Evolutionary conservation across 2,797 vertebrate species (phyloP), one percentile per base, ranked within the genome.

Genomic region (Galaxias olidus): DNA sequence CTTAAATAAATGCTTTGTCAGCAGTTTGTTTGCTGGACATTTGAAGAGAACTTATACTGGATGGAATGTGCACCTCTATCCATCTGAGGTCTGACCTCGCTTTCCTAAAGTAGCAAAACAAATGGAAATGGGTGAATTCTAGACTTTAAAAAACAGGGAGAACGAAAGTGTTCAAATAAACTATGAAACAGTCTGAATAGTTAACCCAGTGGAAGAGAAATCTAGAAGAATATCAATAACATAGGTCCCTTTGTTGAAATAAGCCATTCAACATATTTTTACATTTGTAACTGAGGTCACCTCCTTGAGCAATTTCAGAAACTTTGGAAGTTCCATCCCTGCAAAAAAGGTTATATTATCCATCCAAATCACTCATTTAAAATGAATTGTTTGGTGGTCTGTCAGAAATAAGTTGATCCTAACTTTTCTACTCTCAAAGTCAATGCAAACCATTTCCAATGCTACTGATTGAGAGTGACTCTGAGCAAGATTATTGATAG

Each of bases 401-500:
- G 52, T 44, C 44, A 19, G 17, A 64, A 72, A 59, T 53, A 77
- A 67, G 74, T 68, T 47, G 44, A 30, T 59, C 53, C 48, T 56
- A 57, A 69, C 30, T 71, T 62, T 63, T 50, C 84, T 77, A 83
- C 69, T 80, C 68, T 84, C 81, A 80, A 67, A 77, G 76, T 76
- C 77, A 78, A 68, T 66, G 74, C 71, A 67, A 73, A 78, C 48
- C n/a, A 17, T 20, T 30, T 20, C 10, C 58, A 84, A 81, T 62
- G 76, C 47, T 69, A 59, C 72, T 74, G 76, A 86, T 76, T 62
- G 65, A 79, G 75, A 86, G 75, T 68, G 68, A 8, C 41, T 72
- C 65, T 20, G 14, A 12, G 13, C 47, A 48, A 81, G 87, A 87
- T 86, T 74, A 73, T 81, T 83, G 84, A 85, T 78, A 74, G 81